Base-by-base conservation (phyloP, 2,113 vertebrate genomes). In the Okapia johnstoni region DNA sequence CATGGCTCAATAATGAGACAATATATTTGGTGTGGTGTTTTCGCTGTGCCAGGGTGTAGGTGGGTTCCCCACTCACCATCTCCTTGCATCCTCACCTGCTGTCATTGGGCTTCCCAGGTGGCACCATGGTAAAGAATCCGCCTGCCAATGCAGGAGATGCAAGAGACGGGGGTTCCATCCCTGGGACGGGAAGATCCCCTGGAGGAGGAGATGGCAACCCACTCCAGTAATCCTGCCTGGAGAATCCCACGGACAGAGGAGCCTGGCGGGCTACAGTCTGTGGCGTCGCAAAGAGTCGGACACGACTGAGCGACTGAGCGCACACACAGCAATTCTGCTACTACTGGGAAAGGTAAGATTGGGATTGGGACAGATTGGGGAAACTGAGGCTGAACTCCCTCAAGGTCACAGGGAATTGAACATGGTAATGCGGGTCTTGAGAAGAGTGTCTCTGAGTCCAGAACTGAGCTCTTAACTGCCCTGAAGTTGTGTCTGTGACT, bases 231-330 rank as follows among this genome's bases (percentile, higher is more conserved):
- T 26, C 36, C 36, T 76, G 23, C 70, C 70, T 43, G 70, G 70
- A 43, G 36, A 76, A 43, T 76, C 23, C 36, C 23, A 43, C 13
- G 21, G 11, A 73, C 36, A 76, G 36, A 76, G 36, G 36, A 43
- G 70, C 70, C 70, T 76, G 70, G 70, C 1, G 6, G 13, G 40
- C 36, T 14, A 76, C 12, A 26, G 70, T 26, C 70, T 0, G 0
- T 43, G 23, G 40, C 21, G 40, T 43, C 2, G 1, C 40, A 25
- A 7, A 40, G 70, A 43, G 25, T 26, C 1, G 3, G 40, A 43
- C 19, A 70, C 0, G 1, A 12, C 66, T 70, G 66, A 40, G n/a
- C 1, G 2, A 25, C 70, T 43, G 70, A 15, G 23, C 0, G 0
- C 70, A 76, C 70, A 43, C 13, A 26, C 23, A 15, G 10, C 52